Evolutionary conservation across 2,113 vertebrate genomes (phyloP).

Genomic region (Chaetops frenatus): DNA sequence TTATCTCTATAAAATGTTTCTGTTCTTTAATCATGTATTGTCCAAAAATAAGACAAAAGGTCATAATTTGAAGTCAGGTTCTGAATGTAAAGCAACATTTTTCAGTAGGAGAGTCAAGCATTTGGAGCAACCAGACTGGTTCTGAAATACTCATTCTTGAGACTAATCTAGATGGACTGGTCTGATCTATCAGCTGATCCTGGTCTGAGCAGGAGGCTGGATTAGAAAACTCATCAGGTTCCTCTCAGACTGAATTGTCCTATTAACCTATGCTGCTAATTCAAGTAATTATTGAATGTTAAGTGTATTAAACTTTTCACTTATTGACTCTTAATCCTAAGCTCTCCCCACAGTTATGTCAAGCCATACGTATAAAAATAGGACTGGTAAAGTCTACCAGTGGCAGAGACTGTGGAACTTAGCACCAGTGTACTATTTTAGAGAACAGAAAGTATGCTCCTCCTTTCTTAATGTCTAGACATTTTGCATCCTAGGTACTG

Average conservation of each 20-base stretch:
- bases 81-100: not conserved
- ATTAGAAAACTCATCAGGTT: not conserved
- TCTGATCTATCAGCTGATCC: not conserved
- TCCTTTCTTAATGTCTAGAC: not conserved
- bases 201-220: not conserved
- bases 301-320: not conserved
- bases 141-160: not conserved
- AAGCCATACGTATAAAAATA: not conserved
- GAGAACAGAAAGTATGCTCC: not conserved
- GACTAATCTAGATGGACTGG: not conserved
- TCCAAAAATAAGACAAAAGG: not conserved
- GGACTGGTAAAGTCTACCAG: not conserved
- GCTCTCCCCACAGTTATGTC: not conserved
- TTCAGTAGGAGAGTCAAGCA: not conserved
- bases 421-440: not conserved
- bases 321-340: not conserved
- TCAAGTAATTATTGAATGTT: not conserved
- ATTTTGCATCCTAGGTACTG: not conserved
- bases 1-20: not conserved
- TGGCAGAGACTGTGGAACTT: not conserved
- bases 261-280: not conserved
- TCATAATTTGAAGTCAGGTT: not conserved
- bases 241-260: not conserved
- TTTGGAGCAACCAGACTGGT: not conserved
- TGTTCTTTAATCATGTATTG: not conserved